These are phyloP conservation scores for Malthinus flaveolus DNA, from an alignment of 2,888 invertebrate species.

Conservation along the genomic window DNA sequence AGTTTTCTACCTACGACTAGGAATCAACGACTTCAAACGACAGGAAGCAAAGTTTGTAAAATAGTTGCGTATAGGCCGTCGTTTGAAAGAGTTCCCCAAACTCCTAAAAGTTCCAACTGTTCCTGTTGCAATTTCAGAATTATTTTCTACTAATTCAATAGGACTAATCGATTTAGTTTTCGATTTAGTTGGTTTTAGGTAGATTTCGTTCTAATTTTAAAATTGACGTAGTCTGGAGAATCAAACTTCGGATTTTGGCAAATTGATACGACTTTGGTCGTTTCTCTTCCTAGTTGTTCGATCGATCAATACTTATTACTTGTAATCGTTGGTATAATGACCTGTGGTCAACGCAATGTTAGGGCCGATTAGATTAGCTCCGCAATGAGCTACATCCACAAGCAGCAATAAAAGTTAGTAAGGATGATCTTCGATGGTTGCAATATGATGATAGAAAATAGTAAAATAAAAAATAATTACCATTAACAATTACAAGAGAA, in stretches of 20 bases:
- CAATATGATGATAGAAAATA: too few species aligned
- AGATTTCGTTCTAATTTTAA: not conserved
- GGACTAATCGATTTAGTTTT: not conserved
- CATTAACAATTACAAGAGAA: too few species aligned
- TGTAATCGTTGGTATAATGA: slow-evolving; percentile 6
- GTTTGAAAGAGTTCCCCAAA: not conserved
- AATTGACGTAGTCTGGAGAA: not conserved
- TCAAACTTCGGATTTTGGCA: slow-evolving; percentile 1
- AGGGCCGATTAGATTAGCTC: not conserved
- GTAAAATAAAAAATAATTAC: too few species aligned
- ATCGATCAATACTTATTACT: not conserved
- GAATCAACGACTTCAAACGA: slow-evolving; percentile 16
- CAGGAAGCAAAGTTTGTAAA: slow-evolving; percentile 1
- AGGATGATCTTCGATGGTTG: slow-evolving; percentile 7
- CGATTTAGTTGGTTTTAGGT: too few species aligned
- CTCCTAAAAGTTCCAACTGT: not conserved
- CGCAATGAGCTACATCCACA: not conserved
- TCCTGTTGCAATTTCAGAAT: not conserved
- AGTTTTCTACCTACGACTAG: not conserved
- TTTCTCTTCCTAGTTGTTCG: slow-evolving; percentile 20
- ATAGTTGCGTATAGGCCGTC: not conserved
- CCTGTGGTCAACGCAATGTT: slow-evolving; percentile 8
- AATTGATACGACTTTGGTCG: not conserved
- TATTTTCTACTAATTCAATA: not conserved
- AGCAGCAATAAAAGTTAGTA: not conserved